These are phyloP conservation scores for Calliphora vomitoria DNA, from an alignment of 2,888 invertebrate species.

Conservation along the genomic window DNA sequence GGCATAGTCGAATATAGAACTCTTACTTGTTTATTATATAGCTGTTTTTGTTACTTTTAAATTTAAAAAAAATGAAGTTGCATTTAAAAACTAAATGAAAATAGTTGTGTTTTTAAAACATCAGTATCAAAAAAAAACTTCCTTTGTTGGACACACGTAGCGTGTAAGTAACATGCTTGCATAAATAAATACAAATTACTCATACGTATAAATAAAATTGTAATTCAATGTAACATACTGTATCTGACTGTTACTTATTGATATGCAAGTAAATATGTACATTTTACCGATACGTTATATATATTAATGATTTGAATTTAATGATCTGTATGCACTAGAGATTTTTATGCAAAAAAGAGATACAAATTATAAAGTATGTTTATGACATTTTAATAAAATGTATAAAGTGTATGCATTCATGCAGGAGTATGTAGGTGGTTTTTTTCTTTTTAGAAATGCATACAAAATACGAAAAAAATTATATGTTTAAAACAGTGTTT, in stretches of 20 bases:
- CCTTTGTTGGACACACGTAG: too few species aligned
- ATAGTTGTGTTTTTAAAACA: too few species aligned
- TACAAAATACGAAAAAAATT: neutral
- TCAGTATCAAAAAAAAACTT: too few species aligned
- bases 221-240: neutral
- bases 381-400: constrained; percentile 7
- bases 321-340: constrained; percentile 17
- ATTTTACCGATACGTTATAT: neutral
- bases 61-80: too few species aligned
- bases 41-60: too few species aligned
- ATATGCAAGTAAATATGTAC: neutral
- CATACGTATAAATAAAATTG: neutral
- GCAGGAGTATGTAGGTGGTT: neutral
- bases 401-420: neutral
- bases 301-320: constrained; percentile 26
- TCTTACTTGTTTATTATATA: too few species aligned
- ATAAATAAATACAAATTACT: constrained; percentile 26
- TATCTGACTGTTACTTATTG: neutral
- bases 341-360: neutral
- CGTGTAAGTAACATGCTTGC: constrained; percentile 17
- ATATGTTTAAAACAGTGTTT: too few species aligned
- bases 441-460: neutral
- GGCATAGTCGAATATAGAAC: too few species aligned
- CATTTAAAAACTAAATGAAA: too few species aligned
- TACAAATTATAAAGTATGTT: neutral